A percentile compares a stretch with the other conserved stretches of the same genome.
phyloP scores from a whole-genome alignment of 2,888 invertebrate species.

The Ferrisia virgata region DNA sequence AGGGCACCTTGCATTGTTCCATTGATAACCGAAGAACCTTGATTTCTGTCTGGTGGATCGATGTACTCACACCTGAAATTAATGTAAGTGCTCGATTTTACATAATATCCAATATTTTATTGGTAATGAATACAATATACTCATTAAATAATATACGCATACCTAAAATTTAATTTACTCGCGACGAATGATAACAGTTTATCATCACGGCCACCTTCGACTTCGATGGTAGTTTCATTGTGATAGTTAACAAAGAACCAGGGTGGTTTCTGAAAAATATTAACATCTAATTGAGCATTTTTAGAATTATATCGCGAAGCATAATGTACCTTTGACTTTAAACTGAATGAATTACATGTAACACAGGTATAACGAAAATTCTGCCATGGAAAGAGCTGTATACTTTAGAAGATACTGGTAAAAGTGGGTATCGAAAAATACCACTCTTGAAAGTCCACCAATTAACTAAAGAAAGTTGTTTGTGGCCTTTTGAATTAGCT shows the following conservation, averaged over 20 bases:
- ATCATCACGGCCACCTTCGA: conserved; percentile 71
- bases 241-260: conserved; percentile 71
- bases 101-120: too few species aligned
- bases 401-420: conserved; percentile 62
- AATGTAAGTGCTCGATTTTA: background rate
- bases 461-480: conserved; percentile 63
- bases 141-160: conserved; percentile 46
- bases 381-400: conserved; percentile 66
- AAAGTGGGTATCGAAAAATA: conserved; percentile 64
- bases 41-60: conserved; percentile 70
- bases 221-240: conserved; percentile 57
- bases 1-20: conserved; percentile 70
- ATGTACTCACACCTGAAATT: conserved; percentile 63
- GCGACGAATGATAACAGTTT: conserved; percentile 64
- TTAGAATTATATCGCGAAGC: background rate
- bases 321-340: background rate
- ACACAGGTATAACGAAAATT: conserved; percentile 66
- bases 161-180: conserved; percentile 68
- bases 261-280: conserved; percentile 61
- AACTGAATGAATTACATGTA: conserved; percentile 60
- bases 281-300: background rate
- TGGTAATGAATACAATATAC: background rate
- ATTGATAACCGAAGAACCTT: conserved; percentile 64
- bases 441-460: conserved; percentile 66
- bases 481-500: conserved; percentile 60